phyloP scores from a whole-genome alignment of 2,888 invertebrate genomes.

The Heliconius hortense region DNA sequence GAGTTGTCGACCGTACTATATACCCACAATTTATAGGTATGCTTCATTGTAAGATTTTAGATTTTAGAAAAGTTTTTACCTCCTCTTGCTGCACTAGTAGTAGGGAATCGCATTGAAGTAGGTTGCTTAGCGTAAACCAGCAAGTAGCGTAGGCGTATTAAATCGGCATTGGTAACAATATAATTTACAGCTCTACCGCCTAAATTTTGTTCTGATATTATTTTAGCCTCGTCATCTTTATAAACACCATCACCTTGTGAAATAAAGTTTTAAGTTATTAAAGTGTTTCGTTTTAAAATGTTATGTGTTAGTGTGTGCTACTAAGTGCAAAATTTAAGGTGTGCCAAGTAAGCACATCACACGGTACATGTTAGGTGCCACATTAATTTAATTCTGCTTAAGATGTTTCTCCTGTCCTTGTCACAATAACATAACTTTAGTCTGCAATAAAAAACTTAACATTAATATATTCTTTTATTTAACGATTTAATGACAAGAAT shows the following conservation, averaged over 20 bases:
- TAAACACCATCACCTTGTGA: conserved; percentile 59
- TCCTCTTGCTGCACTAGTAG: conserved; percentile 60
- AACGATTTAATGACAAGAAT: too few species aligned
- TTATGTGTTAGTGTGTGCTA: too few species aligned
- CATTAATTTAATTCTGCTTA: neutral
- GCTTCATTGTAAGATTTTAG: neutral
- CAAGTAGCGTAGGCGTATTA: conserved; percentile 88
- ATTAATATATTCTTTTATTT: too few species aligned
- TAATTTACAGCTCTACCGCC: conserved; percentile 84
- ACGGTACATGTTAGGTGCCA: neutral
- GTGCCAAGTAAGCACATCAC: too few species aligned
- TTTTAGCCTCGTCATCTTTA: conserved; percentile 58
- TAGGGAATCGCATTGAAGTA: conserved; percentile 66
- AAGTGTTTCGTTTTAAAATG: neutral
- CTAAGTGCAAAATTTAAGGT: too few species aligned
- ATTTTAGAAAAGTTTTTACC: conserved; percentile 48
- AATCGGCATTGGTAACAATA: conserved; percentile 88
- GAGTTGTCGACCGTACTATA: too few species aligned
- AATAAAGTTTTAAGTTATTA: neutral
- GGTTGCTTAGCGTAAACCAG: conserved; percentile 85
- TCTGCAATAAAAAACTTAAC: too few species aligned
- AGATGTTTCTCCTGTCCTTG: neutral
- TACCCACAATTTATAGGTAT: neutral
- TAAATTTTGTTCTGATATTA: conserved; percentile 60
- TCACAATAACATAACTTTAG: neutral